phyloP scores from a whole-genome alignment of 2,797 vertebrate species.

The Rallus crepitans region DNA sequence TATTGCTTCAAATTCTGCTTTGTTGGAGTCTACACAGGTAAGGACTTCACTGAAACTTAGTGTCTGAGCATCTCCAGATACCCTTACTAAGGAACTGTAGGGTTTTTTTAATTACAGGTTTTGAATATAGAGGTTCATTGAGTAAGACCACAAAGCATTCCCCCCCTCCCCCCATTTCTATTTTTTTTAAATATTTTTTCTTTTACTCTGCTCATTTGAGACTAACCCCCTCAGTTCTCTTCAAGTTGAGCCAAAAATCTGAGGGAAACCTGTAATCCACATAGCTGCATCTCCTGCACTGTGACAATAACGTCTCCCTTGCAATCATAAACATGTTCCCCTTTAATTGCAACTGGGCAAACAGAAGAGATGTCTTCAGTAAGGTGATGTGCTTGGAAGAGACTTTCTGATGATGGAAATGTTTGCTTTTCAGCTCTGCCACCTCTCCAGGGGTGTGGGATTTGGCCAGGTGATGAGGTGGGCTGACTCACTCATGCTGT shows the following conservation, averaged over 20 bases:
- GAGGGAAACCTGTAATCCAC: background rate
- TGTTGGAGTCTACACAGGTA: background rate
- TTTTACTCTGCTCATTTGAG: background rate
- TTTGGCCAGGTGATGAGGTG: background rate
- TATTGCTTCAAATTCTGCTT: background rate
- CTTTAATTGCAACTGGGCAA: background rate
- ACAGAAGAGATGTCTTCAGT: background rate
- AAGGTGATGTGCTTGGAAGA: background rate
- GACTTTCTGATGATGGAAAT: background rate
- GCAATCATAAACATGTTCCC: background rate
- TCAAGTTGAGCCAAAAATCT: background rate
- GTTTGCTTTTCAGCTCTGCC: background rate
- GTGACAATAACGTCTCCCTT: no score
- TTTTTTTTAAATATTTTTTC: background rate
- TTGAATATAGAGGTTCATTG: fast-evolving
- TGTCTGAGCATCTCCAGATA: background rate
- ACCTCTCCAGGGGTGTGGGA: fast-evolving
- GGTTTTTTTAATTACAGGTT: background rate
- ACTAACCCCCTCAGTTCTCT: background rate
- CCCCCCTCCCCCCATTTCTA: fast-evolving
- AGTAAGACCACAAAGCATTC: no score
- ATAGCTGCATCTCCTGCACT: background rate
- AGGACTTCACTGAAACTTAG: background rate
- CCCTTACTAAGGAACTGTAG: background rate
- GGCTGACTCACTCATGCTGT: fast-evolving